Evolutionary conservation across 2,888 invertebrate genomes (phyloP), one percentile per base, ranked within the genome.

Genomic region (Latrodectus hesperus): DNA sequence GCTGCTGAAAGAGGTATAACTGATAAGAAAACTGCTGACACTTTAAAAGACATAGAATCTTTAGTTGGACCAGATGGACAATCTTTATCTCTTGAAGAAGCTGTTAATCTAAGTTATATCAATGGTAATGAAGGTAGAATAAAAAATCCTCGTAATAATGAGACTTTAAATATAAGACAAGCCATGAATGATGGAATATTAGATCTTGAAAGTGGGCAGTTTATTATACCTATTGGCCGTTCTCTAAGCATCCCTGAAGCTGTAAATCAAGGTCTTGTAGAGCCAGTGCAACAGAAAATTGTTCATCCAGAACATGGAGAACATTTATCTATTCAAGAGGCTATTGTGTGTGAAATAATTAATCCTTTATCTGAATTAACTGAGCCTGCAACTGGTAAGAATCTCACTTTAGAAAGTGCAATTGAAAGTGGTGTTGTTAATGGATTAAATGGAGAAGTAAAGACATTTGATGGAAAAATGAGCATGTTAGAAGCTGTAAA

Each of bases 231-330:
- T 49, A 92, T 97, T 88, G 96, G 95, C 71, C 95, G 95, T 91
- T 96, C 96, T 91, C 93, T 97, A 17, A 95, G 96, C 0, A 94
- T 98, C 90, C 95, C 96, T 12, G 96, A 97, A 93, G 94, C 98
- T 71, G 94, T 96, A 89, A 94, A 95, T 90, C 97, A 97, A 93
- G 98, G 98, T 74, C 94, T 98, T 55, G 94, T 98, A 90, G 96
- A 96, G 92, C 94, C 94, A 8, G 92, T 93, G 53, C 94, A 94
- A 16, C 94, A 95, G 89, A 95, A 95, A 93, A 95, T 97, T 87
- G 94, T 98, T 90, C 97, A 97, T 92, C 97, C 97, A 3, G 97
- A 97, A 93, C 96, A 96, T 38, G 97, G 97, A 3, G 94, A 94
- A 90, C 94, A 95, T 89, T 93, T 98, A 79, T 95, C 95, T 83